phyloP scores from a whole-genome alignment of 2,797 vertebrate species.

The Pseudochirops cupreus region DNA sequence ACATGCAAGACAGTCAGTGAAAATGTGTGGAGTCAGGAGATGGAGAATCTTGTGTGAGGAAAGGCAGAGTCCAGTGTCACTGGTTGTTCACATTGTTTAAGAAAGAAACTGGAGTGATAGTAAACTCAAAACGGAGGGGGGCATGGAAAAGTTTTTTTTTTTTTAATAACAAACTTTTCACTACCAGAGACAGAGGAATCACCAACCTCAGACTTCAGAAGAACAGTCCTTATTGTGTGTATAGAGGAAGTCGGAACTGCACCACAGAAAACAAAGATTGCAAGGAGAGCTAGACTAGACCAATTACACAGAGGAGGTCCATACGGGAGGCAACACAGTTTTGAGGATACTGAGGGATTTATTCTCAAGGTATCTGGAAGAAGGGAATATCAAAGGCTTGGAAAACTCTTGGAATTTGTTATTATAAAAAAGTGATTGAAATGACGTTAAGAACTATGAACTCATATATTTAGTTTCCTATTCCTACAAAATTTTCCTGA shows the following conservation, averaged over 20 bases:
- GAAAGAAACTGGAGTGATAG: neutral
- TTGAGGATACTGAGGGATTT: neutral
- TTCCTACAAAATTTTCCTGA: neutral
- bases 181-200: neutral
- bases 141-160: neutral
- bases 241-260: neutral
- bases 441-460: neutral
- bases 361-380: neutral
- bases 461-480: neutral
- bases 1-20: neutral
- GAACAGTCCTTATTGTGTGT: neutral
- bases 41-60: neutral
- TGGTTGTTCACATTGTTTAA: neutral
- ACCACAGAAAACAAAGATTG: neutral
- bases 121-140: neutral
- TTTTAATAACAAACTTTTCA: neutral
- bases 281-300: neutral
- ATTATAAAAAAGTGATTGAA: neutral
- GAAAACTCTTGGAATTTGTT: neutral
- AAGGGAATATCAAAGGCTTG: neutral
- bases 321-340: neutral
- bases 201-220: too few relatives aligned
- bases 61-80: neutral
- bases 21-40: neutral
- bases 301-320: neutral